Conservation (phyloP, 2,888 invertebrate species). For the Tenodera sinensis region DNA sequence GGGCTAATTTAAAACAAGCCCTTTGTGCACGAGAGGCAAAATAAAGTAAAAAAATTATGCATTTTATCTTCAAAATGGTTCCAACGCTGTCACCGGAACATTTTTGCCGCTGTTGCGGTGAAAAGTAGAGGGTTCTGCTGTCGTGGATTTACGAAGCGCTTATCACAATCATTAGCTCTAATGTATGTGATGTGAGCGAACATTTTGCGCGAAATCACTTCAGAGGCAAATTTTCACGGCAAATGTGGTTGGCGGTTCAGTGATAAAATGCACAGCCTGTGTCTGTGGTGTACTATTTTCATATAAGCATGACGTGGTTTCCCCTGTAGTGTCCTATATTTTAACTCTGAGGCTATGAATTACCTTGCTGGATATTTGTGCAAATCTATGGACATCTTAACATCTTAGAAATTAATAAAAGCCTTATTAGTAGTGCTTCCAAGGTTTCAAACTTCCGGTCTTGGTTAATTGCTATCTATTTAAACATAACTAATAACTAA, state of each 20-base stretch:
- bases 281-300: neutral
- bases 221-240: neutral
- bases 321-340: neutral
- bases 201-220: neutral
- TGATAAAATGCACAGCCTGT: neutral
- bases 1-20: neutral
- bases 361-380: too few relatives aligned
- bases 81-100: neutral
- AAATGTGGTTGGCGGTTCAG: neutral
- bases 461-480: too few relatives aligned
- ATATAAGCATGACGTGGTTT: neutral
- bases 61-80: neutral
- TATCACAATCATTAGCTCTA: neutral
- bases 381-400: too few relatives aligned
- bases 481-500: too few relatives aligned
- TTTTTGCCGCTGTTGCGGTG: neutral
- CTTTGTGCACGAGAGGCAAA: neutral
- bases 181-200: neutral
- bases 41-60: neutral
- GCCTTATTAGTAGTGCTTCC: too few relatives aligned
- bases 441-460: too few relatives aligned
- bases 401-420: too few relatives aligned
- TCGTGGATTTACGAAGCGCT: neutral
- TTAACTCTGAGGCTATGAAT: neutral
- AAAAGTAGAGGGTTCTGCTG: neutral